Evolutionary conservation across 2,113 vertebrate species (phyloP).

Genomic region (Myiozetetes cayanensis): DNA sequence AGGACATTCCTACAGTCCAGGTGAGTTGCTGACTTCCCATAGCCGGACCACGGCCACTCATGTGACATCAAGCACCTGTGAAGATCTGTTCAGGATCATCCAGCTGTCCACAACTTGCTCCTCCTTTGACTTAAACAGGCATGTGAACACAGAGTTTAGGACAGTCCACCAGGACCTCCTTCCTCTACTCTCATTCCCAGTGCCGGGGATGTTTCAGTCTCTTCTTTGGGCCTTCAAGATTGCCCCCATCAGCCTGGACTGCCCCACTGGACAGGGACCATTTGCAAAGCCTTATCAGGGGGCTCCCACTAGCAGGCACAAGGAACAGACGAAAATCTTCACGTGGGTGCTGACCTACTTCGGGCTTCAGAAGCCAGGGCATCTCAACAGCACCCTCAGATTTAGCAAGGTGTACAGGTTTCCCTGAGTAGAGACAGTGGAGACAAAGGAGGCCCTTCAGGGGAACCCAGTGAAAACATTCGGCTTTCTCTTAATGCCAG

Average conservation of each 20-base stretch:
- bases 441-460: conserved; percentile 25
- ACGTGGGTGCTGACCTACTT: not conserved
- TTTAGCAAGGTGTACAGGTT: not conserved
- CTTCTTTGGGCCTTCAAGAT: not conserved
- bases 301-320: not conserved
- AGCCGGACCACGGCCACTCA: accelerated
- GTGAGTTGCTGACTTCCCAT: not conserved
- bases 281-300: not conserved
- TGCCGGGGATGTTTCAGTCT: not conserved
- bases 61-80: not conserved
- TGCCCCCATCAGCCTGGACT: not conserved
- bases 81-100: not conserved
- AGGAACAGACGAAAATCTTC: not conserved
- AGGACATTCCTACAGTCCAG: not conserved
- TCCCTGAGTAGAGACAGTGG: not conserved
- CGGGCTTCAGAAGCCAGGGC: not conserved
- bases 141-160: not conserved
- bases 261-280: too few relatives aligned
- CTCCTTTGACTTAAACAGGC: not conserved
- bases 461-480: conserved; percentile 6
- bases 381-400: not conserved
- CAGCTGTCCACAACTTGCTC: not conserved
- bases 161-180: not conserved
- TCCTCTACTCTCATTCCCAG: not conserved
- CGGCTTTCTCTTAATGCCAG: not conserved